A percentile compares a stretch with the other conserved stretches of the same genome.
These are phyloP conservation scores for Nibea albiflora DNA, from an alignment of 2,113 vertebrate species.

Conservation along the genomic window DNA sequence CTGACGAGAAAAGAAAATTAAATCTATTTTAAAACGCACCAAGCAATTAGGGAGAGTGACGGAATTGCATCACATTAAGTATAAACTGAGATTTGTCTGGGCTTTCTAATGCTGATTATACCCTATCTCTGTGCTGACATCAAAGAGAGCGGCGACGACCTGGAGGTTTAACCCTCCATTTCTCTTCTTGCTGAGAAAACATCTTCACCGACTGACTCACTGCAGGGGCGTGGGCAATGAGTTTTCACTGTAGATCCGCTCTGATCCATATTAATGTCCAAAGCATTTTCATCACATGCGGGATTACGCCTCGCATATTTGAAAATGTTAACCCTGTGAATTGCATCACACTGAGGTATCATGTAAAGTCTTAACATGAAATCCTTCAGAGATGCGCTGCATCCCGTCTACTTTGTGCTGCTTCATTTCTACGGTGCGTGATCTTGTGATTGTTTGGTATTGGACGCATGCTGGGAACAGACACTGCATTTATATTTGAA, in stretches of 20 bases:
- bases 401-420: neutral
- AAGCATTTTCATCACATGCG: constrained; percentile 60
- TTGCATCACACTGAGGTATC: neutral
- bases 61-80: constrained; percentile 50
- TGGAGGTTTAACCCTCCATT: constrained; percentile 67
- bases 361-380: constrained; percentile 9
- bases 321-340: constrained; percentile 42
- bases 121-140: constrained; percentile 53
- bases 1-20: constrained; percentile 17
- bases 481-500: neutral
- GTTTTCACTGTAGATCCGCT: constrained; percentile 52
- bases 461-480: neutral
- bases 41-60: constrained; percentile 61
- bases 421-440: neutral
- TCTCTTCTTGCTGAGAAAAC: constrained; percentile 46
- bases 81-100: constrained; percentile 45
- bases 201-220: constrained; percentile 53
- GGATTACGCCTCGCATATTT: constrained; percentile 55
- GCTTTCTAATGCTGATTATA: constrained; percentile 57
- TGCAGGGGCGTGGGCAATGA: constrained; percentile 38
- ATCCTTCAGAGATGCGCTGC: neutral
- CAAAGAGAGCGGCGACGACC: constrained; percentile 60
- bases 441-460: neutral
- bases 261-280: constrained; percentile 72
- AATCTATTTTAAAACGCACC: constrained; percentile 46